Base-by-base conservation (phyloP, 1,140 invertebrate species). In the Hermetia illucens region DNA sequence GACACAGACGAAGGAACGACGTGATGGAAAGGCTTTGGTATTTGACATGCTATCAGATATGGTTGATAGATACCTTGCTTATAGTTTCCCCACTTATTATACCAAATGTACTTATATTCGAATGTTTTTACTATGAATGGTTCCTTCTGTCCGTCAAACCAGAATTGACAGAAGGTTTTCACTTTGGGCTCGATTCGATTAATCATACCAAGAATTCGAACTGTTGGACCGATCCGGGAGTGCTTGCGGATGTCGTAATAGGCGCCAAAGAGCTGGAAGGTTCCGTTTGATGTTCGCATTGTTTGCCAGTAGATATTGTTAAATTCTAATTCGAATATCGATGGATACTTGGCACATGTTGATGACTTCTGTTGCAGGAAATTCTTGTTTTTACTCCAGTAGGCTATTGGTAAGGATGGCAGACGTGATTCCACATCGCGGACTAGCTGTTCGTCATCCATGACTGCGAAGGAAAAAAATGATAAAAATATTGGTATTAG, bases 51-150 rank as follows among this genome's bases (percentile, higher is more conserved):
- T 32, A 90, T 79, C 41, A 94, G 63, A 53, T 90, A 93, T 0
- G 89, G 89, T 58, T 93, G 88, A 48, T 90, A 83, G 33, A 91
- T 82, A 5, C 82, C 84, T 55, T 91, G 81, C 52, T 87, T 85
- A 58, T 91, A 91, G 58, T 93, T 93, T 16, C 88, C 88, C 88
- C 88, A 93, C 58, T 89, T 90, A 37, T 79, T 77, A 54, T 88
- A 86, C 89, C 89, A 94, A 43, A 91, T 84, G 54, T 92, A 92
- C 51, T 90, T 91, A 62, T 92, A 93, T 56, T 90, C 86, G 39
- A 84, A 72, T 3, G 74, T 76, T 47, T 82, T 82, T 3, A 84
- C 74, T 16, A 92, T 72, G 3, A 80, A 75, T 8, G 81, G 80
- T 44, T 82, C 79, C 40, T 77, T 79, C 42, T 81, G 74, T 15